Evolutionary conservation across 2,888 invertebrate species (phyloP), one percentile per base, ranked within the genome.

Genomic region (Suillia variegata): DNA sequence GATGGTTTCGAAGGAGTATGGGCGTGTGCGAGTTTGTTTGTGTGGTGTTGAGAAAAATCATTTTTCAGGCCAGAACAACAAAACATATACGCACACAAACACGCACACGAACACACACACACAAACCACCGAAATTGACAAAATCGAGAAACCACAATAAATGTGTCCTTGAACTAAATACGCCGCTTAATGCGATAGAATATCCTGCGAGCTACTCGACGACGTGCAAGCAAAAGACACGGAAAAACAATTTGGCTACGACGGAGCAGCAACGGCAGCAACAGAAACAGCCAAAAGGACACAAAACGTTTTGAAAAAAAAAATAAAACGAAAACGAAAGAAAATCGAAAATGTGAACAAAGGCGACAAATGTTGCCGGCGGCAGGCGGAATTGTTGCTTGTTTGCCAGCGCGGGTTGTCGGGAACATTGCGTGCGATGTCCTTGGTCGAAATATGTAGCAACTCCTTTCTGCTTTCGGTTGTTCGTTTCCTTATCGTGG

Each of bases 161-260:
- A 54, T 34, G 26, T 45, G 54, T 54, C 54, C 54, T 54, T 54
- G 54, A 54, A 54, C 54, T 22, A 54, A 54, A 54, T 54, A 54
- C 45, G 42, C 17, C 42, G 38, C 38, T 38, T 38, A 38, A 38
- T 13, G 38, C 38, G 15, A 10, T n/a, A 38, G 26, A 38, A 38
- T 13, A 38, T 38, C 38, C 38, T 5, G 38, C 38, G 6, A 38
- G 15, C 15, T 38, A 13, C 38, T 13, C 38, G n/a, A 13, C 38
- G 15, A 38, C 38, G n/a, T 38, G 38, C 38, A n/a, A n/a, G n/a
- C n/a, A n/a, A n/a, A n/a, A n/a, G 38, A 38, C 38, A 38, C 38
- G 38, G 13, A 38, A 38, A 38, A 38, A 38, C 38, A 38, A 38
- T 38, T 38, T 38, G 12, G 12, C 38, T 38, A 4, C 38, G n/a